Conservation (phyloP, 2,888 invertebrate species). For the Parnassius orleans region DNA sequence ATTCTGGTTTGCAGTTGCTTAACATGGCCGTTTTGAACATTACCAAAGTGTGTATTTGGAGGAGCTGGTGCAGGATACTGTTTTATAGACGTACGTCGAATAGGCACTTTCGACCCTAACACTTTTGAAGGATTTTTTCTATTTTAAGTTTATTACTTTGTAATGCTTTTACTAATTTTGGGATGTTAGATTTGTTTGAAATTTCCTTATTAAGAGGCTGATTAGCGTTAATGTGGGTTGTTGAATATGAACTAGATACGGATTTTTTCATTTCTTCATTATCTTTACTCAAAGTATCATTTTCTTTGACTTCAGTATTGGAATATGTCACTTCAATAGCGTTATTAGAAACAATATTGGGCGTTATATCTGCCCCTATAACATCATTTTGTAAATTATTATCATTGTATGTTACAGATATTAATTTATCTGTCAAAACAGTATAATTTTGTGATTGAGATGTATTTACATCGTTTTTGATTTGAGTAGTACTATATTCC, state of each 20-base stretch:
- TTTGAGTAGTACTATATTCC: background rate
- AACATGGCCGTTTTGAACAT: conserved; percentile 71
- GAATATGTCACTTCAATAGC: background rate
- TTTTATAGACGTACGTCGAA: conserved; percentile 63
- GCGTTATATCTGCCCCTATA: background rate
- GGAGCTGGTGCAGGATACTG: conserved; percentile 69
- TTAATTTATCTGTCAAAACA: background rate
- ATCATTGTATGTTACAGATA: conserved; percentile 15
- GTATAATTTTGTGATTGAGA: background rate
- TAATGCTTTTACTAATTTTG: conserved; percentile 59
- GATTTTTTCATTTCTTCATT: background rate
- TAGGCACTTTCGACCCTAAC: conserved; percentile 65
- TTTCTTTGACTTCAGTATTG: background rate
- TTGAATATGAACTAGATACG: background rate
- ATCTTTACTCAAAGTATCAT: background rate
- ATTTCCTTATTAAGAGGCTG: conserved; percentile 25
- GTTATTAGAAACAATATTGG: background rate
- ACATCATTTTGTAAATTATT: background rate
- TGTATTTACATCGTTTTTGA: background rate
- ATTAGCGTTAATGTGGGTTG: conserved; percentile 1
- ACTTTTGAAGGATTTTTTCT: conserved; percentile 61
- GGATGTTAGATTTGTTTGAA: conserved; percentile 63
- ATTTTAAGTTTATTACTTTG: conserved; percentile 55
- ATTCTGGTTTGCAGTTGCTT: conserved; percentile 72
- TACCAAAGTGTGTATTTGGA: conserved; percentile 71